Percentiles rank a stretch among this genome's conserved stretches.
phyloP scores from a whole-genome alignment of 2,797 vertebrate species.

The Gymnocypris eckloni region DNA sequence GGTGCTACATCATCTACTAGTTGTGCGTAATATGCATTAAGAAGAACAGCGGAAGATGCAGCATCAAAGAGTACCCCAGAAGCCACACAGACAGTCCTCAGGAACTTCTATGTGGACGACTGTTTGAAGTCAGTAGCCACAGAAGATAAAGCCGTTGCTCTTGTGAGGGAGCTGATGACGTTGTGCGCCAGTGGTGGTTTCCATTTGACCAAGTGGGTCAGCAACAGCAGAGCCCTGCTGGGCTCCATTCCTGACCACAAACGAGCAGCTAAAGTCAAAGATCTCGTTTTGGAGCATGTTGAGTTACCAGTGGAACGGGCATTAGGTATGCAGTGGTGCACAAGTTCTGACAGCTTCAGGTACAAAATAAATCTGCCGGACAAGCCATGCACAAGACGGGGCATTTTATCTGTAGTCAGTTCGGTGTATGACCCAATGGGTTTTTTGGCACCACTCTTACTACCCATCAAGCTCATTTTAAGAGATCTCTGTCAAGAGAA shows the following conservation, averaged over 20 bases:
- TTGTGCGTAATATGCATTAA: background rate
- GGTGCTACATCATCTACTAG: background rate
- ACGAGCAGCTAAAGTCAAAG: conserved; percentile 13
- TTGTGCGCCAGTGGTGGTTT: no score
- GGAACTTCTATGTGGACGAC: conserved; percentile 13
- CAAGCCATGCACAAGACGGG: conserved; percentile 4
- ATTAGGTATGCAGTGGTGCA: background rate
- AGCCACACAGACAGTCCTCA: background rate
- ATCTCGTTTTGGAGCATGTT: background rate
- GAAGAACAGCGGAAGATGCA: conserved; percentile 5
- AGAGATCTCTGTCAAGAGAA: conserved; percentile 36
- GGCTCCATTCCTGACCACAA: no score
- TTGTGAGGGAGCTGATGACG: no score
- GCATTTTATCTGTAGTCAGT: conserved; percentile 13
- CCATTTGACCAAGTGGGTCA: no score
- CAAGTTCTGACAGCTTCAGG: conserved; percentile 6
- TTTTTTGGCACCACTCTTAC: conserved; percentile 32
- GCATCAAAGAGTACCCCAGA: conserved; percentile 6
- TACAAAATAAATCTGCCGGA: background rate
- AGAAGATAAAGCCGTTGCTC: no score
- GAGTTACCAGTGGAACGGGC: background rate
- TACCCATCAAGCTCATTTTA: conserved; percentile 27
- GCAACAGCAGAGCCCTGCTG: no score
- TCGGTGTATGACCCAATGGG: conserved; percentile 24
- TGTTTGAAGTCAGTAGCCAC: background rate